Base-by-base conservation (phyloP, 2,888 invertebrate genomes). In the Ligdia adustata region DNA sequence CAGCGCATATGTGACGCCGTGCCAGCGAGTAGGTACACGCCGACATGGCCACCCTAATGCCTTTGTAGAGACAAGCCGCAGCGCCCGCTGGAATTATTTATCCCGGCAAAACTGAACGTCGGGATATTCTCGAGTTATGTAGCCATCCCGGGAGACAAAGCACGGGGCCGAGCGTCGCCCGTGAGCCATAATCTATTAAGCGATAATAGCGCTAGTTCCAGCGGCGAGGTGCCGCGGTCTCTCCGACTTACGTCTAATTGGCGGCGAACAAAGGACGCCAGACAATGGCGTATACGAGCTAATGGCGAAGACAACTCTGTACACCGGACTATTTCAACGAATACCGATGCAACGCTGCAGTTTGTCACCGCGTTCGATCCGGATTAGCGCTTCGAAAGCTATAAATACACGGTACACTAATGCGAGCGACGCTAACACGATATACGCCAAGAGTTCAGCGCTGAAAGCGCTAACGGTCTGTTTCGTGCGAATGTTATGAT, bases 141-240 rank as follows among this genome's bases (percentile, higher is more conserved):
- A 57, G 61, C 55, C 16, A 55, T 62, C 55, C 52, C 46, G 15
- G 44, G 54, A 74, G 69, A 80, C 79, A 79, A 79, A 79, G 79
- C 71, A 55, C 27, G 35, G 27, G 34, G n/a, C 26, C 34, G 33
- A 47, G 57, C 52, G 57, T 20, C 33, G 64, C 55, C 58, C 73
- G 70, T 67, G 65, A 75, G 66, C 72, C 69, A 69, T 81, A 77
- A 82, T 78, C 79, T 82, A 81, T 82, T 79, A 79, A 75, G 75
- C 74, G 78, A 80, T 82, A 82, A 81, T 78, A 42, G 56, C 50
- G 32, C 39, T 45, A 47, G 48, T 40, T 52, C 54, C 57, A 43
- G 60, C 57, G 54, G 54, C 29, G 68, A 57, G 53, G 55, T 47
- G 52, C 55, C 48, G 47, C 26, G 37, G 38, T 39, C 33, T 45